Evolutionary conservation across 1,140 invertebrate genomes (phyloP), one percentile per base, ranked within the genome.

Genomic region (Scaptomyza graminum): DNA sequence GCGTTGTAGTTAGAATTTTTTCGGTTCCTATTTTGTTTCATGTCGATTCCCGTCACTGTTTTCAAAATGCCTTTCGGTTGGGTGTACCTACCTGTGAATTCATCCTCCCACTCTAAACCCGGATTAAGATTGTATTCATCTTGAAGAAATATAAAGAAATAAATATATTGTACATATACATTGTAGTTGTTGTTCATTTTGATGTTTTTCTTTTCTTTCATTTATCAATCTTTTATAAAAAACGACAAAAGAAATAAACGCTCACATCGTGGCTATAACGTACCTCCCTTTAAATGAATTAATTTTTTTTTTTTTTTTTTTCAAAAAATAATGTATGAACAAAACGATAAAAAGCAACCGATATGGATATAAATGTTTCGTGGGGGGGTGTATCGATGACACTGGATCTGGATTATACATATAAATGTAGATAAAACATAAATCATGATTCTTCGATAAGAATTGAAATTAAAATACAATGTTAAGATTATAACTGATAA

Each of bases 71-170:
- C 34, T 37, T 61, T 71, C 44, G 60, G 41, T 69, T 91, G 93
- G 93, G 79, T 88, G 82, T 94, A 97, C 97, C 96, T 98, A 98
- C 97, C 97, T 98, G 97, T 97, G 94, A 99, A 99, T 94, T 99
- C 98, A 97, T 99, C 98, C 95, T 99, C 98, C 98, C 98, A 99
- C 95, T 99, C 98, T 98, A 99, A 97, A 96, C 96, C 96, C 94
- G 97, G 97, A 95, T 97, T 98, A 96, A 98, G 96, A 97, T 98
- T 98, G 96, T 98, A 98, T 95, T 97, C 97, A 95, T 97, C 97
- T 98, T 97, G 95, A 95, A 93, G 95, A 94, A 89, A 88, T 88
- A 88, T 89, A 88, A 89, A 88, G 79, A 94, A 94, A 94, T 95
- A 95, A 95, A 95, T 94, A 94, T 79, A 84, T 91, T 88, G 64